Evolutionary conservation across 2,797 vertebrate species (phyloP), one percentile per base, ranked within the genome.

Genomic region (Austrolebias charrua): DNA sequence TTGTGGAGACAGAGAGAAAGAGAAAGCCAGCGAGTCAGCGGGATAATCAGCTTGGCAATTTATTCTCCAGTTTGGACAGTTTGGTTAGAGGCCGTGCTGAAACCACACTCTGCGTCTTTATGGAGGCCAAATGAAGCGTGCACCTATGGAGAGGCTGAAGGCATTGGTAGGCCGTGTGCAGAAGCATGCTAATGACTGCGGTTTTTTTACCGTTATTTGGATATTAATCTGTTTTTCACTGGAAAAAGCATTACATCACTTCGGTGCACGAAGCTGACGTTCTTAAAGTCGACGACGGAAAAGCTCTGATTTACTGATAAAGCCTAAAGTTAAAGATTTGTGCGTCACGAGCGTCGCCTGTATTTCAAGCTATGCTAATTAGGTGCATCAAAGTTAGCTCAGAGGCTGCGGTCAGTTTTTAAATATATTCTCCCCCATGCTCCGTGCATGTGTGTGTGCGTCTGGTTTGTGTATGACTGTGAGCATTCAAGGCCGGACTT

Each of bases 11-110:
- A 59, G 73, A 55, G 78, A 73, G 75, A 78, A 45, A 65, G 65
- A 59, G 66, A 48, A 48, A 55, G 76, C 73, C 74, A 80, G 4
- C 60, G 56, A 80, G 82, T 87, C 83, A 69, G 79, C 40, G 19
- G 88, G 77, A 87, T 88, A 87, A 91, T 90, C 86, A 90, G 77
- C 74, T 61, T 66, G 12, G 79, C 85, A 73, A 87, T 91, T 89
- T 84, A 86, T 89, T 79, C 84, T 86, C 31, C 63, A 47, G 72
- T 78, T 82, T 81, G 70, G 80, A 89, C 83, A 76, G 83, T 89
- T 40, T 84, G 78, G 71, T 81, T 81, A 80, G 74, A 45, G 63
- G 63, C 66, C 57, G 79, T 47, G 73, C 68, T 33, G 60, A 79
- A 84, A 76, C 71, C 66, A 72, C 77, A 79, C 75, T 84, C 79